These are phyloP conservation scores for Elysia chlorotica DNA, from an alignment of 1,140 invertebrate genomes.

Conservation along the genomic window DNA sequence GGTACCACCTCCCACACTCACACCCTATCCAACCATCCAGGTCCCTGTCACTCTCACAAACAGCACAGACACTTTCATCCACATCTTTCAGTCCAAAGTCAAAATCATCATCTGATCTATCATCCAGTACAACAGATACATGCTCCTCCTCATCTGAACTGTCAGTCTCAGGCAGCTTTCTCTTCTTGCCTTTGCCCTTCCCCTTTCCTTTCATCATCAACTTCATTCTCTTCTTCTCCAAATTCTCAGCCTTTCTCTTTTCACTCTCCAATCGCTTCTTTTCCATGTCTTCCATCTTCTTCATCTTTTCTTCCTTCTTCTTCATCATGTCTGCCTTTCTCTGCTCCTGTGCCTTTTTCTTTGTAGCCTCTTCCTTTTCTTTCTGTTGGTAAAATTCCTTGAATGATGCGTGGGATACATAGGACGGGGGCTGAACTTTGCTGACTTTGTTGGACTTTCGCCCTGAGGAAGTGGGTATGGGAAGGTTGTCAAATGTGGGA, in stretches of 20 bases:
- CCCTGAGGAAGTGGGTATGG: neutral
- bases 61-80: neutral
- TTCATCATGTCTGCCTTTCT: neutral
- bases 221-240: neutral
- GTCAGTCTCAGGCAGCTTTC: neutral
- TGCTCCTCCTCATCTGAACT: neutral
- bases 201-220: neutral
- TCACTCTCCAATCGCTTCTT: constrained; percentile 1
- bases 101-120: neutral
- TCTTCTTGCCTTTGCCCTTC: neutral
- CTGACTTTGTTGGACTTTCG: neutral
- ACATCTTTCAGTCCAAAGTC: neutral
- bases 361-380: constrained; percentile 2
- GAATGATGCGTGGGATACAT: neutral
- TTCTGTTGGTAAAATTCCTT: constrained; percentile 1
- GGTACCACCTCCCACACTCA: too few relatives aligned
- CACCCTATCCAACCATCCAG: neutral
- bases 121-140: neutral
- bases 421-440: neutral
- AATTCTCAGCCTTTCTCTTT: neutral
- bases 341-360: neutral
- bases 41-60: neutral
- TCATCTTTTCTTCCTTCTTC: neutral
- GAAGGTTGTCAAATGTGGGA: neutral
- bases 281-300: neutral